Evolutionary conservation across 2,113 vertebrate genomes (phyloP).

Genomic region (Tretioscincus oriximinensis): DNA sequence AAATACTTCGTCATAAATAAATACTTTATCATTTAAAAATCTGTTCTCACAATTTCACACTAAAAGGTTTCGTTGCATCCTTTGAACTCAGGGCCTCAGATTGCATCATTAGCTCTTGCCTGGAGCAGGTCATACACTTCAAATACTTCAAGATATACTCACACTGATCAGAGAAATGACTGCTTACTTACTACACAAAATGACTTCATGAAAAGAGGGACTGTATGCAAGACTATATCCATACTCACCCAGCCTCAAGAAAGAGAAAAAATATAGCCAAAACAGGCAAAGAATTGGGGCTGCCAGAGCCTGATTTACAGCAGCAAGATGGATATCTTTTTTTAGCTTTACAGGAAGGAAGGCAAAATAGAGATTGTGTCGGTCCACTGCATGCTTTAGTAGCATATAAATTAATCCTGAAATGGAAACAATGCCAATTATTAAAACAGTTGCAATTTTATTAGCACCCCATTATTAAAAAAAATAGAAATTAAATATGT

Average conservation of each 20-base stretch:
- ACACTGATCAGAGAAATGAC: not conserved
- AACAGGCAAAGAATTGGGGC: constrained; percentile 95
- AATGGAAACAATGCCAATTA: not conserved
- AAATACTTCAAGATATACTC: not conserved
- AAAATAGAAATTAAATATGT: not conserved
- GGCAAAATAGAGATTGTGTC: constrained; percentile 91
- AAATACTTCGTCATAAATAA: too few relatives aligned
- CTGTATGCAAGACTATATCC: not conserved
- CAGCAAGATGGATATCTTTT: constrained; percentile 85
- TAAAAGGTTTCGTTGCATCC: not conserved
- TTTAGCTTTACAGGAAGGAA: constrained; percentile 89
- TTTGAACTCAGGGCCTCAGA: not conserved
- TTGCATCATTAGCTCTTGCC: not conserved
- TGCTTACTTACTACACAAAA: not conserved
- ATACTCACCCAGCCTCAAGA: constrained; percentile 83
- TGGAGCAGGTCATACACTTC: not conserved
- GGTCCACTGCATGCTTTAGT: constrained; percentile 92
- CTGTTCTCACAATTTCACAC: not conserved
- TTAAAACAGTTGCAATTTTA: not conserved
- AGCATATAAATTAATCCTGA: constrained; percentile 90
- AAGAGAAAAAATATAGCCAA: constrained; percentile 94
- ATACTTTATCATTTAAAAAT: not conserved
- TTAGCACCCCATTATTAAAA: not conserved
- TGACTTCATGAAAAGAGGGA: not conserved
- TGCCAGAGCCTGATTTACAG: constrained; percentile 89